Base-by-base conservation (phyloP, 1,140 invertebrate species). In the Hetaerina americana region DNA sequence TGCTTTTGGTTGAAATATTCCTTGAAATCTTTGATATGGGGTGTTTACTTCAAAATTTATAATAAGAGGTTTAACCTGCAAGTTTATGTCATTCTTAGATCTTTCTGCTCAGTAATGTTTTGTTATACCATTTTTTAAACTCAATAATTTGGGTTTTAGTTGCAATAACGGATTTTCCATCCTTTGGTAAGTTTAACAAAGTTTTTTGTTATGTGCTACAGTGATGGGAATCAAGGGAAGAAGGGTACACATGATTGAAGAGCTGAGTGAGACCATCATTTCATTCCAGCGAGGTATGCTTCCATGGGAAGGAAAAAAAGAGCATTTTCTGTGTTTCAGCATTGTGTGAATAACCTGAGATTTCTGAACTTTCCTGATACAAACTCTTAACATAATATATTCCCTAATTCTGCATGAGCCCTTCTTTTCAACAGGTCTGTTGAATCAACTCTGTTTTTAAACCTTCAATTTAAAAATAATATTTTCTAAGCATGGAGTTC, bases 151-250 rank as follows among this genome's bases (percentile, higher is more conserved):
- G 15, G n/a, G n/a, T n/a, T n/a, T 57, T 57, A 57, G 10, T 18
- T 10, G 2, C 10, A 12, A 1, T 57, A 57, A 18, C 22, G 15
- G 15, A 10, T 5, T 2, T 57, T 57, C 40, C 40, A 57, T 40
- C 18, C 15, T 57, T 2, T n/a, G 40, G 40, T 57, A 57, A 57
- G 40, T 57, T 57, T 57, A 57, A 57, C 40, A 18, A 18, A 5
- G 22, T 57, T 71, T 78, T 67, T 68, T 40, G 18, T 66, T 73
- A 26, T 77, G 40, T 57, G 40, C 57, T 78, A 82, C 87, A 96
- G 94, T 97, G 84, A 97, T 97, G 95, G 95, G 95, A 85, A 96
- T 97, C 88, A 96, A 96, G 85, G 95, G 95, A 80, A 87, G 94
- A 79, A 87, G 95, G 80, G 94, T 97, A 82, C 94, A 96, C 86